These are phyloP conservation scores for Itoplectis maculator DNA, from an alignment of 2,888 invertebrate genomes.

Conservation along the genomic window DNA sequence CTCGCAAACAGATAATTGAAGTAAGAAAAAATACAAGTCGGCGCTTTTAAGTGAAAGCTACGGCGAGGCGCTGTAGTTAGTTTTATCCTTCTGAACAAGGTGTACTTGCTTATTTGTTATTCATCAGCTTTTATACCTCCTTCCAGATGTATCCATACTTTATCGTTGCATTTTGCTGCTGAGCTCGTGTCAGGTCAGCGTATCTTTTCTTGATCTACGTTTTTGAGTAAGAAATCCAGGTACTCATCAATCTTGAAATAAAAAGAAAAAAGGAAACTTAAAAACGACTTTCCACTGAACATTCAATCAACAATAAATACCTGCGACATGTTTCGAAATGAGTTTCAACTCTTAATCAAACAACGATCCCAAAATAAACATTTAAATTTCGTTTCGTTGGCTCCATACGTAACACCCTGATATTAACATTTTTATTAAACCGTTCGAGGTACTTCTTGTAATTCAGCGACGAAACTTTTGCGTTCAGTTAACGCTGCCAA, in stretches of 20 bases:
- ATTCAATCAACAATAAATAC: no score
- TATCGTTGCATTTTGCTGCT: not conserved
- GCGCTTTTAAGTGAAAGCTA: not conserved
- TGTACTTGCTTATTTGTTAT: not conserved
- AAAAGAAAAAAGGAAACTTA: no score
- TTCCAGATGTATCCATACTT: no score
- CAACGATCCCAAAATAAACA: not conserved
- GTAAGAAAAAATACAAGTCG: not conserved
- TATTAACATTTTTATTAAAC: not conserved
- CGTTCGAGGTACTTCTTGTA: not conserved
- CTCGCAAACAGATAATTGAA: conserved; percentile 10
- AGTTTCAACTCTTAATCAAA: no score
- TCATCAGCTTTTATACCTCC: not conserved
- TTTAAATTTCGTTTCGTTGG: not conserved
- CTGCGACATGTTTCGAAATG: no score
- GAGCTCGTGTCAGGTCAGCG: not conserved
- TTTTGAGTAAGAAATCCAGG: no score
- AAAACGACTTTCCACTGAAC: no score
- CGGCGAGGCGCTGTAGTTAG: not conserved
- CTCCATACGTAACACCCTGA: no score
- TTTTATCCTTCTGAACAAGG: not conserved
- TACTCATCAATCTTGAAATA: not conserved
- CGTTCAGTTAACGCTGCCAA: not conserved
- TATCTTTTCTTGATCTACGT: not conserved
- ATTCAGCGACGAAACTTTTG: not conserved